A percentile compares a stretch with the other conserved stretches of the same genome.
Evolutionary conservation across 2,797 vertebrate genomes (phyloP).

Genomic region (Amblyopsis hoosieri): DNA sequence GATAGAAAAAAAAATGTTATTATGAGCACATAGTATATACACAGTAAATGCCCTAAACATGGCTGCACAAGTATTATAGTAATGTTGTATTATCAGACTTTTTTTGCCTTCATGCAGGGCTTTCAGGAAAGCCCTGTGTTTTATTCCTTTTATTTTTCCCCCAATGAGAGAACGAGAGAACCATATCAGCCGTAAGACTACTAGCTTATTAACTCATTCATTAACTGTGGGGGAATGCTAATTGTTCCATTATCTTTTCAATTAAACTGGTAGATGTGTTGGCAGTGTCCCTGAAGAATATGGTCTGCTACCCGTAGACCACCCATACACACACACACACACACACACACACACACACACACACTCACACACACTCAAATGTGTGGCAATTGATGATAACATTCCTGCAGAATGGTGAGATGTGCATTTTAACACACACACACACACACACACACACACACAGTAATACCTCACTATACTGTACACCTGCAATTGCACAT

Average conservation of each 20-base stretch:
- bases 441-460: too few relatives aligned
- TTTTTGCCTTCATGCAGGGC: neutral
- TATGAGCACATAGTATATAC: too few relatives aligned
- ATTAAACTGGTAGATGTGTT: slow-evolving; percentile 28
- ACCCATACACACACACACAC: neutral
- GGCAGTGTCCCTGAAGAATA: slow-evolving; percentile 1
- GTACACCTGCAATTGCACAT: too few relatives aligned
- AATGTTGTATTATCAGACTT: slow-evolving; percentile 13
- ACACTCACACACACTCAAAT: too few relatives aligned
- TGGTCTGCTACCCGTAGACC: slow-evolving; percentile 1
- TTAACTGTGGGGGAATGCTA: slow-evolving; percentile 27
- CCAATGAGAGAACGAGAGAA: slow-evolving; percentile 3
- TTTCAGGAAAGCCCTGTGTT: slow-evolving; percentile 9
- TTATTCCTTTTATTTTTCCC: slow-evolving; percentile 7
- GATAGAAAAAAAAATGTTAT: too few relatives aligned
- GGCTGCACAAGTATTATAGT: too few relatives aligned
- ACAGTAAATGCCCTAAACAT: too few relatives aligned
- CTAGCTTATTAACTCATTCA: slow-evolving; percentile 29
- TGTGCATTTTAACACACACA: too few relatives aligned
- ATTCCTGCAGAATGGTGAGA: too few relatives aligned
- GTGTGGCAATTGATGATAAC: too few relatives aligned
- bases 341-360: too few relatives aligned
- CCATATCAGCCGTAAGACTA: neutral
- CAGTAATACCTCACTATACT: too few relatives aligned
- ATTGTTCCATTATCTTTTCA: slow-evolving; percentile 38